phyloP scores from a whole-genome alignment of 1,140 invertebrate species.

The Probaryconus sp. region DNA sequence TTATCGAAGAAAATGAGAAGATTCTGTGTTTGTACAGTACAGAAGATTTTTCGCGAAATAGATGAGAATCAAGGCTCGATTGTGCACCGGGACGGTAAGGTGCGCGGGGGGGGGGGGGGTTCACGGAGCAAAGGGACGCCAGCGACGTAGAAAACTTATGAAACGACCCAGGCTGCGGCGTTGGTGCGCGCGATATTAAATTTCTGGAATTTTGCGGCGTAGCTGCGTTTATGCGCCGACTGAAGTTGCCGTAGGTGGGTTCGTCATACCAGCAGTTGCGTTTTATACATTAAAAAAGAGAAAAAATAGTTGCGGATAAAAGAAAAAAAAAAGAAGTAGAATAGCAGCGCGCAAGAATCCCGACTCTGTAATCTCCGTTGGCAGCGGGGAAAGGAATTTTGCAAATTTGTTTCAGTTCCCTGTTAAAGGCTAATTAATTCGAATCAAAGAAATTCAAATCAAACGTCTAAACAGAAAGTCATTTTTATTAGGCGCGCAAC shows the following conservation, averaged over 20 bases:
- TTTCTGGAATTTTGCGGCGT: constrained; percentile 78
- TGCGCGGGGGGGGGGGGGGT: constrained; percentile 2
- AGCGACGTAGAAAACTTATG: constrained; percentile 73
- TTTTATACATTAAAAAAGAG: constrained; percentile 37
- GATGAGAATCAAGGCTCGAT: constrained; percentile 6
- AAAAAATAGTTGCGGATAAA: constrained; percentile 18
- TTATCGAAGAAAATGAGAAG: constrained; percentile 15
- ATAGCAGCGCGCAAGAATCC: neutral
- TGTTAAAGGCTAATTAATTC: too few species aligned
- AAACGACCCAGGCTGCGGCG: constrained; percentile 67
- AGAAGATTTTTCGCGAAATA: constrained; percentile 50
- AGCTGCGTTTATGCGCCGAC: constrained; percentile 66
- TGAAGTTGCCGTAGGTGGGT: constrained; percentile 54
- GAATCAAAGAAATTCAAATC: too few species aligned
- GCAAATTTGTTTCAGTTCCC: too few species aligned
- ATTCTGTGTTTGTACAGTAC: constrained; percentile 23
- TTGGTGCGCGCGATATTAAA: constrained; percentile 76
- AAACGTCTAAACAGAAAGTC: neutral
- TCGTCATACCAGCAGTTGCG: constrained; percentile 6
- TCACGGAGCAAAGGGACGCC: constrained; percentile 61
- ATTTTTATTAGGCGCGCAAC: constrained; percentile 5
- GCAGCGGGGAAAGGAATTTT: constrained; percentile 12
- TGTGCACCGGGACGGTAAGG: neutral
- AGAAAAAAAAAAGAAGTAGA: constrained; percentile 13
- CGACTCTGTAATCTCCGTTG: neutral